Evolutionary conservation across 2,797 vertebrate genomes (phyloP).

Genomic region (Tokudaia tokunoshimensis): DNA sequence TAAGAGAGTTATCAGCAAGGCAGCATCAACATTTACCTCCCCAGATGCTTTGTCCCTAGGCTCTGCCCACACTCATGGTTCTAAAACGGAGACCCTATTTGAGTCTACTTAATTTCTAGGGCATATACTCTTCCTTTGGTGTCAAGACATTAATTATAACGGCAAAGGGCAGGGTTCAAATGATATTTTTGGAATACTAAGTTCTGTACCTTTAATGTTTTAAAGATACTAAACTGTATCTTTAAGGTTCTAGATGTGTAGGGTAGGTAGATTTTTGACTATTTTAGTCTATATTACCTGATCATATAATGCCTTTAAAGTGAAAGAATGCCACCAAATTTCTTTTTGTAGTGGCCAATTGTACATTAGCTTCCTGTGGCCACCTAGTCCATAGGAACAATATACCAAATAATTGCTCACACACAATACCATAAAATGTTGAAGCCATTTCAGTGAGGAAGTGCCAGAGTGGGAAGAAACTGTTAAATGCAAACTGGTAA

Average conservation of each 20-base stretch:
- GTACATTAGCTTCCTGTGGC: conserved; percentile 16
- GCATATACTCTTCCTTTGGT: conserved; percentile 24
- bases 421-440: conserved; percentile 67
- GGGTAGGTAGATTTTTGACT: conserved; percentile 8
- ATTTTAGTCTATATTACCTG: conserved; percentile 27
- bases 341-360: conserved; percentile 3
- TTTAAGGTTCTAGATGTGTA: conserved; percentile 5
- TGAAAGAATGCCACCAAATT: conserved; percentile 13
- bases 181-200: conserved; percentile 48
- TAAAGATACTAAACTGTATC: conserved; percentile 39
- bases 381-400: conserved; percentile 58
- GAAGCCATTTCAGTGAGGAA: conserved; percentile 69
- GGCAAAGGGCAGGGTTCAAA: conserved; percentile 66
- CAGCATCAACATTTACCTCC: conserved; percentile 67
- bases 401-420: conserved; percentile 68
- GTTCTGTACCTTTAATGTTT: not conserved
- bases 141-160: conserved; percentile 43
- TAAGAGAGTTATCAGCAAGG: conserved; percentile 47
- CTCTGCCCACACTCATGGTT: conserved; percentile 65
- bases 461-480: conserved; percentile 69
- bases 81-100: conserved; percentile 68
- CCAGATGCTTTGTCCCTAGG: conserved; percentile 61
- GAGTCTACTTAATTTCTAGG: conserved; percentile 39
- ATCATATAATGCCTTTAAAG: not conserved
- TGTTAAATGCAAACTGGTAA: conserved; percentile 76